Evolutionary conservation across 2,113 vertebrate genomes (phyloP), one percentile per base, ranked within the genome.

Genomic region (Takifugu bimaculatus): DNA sequence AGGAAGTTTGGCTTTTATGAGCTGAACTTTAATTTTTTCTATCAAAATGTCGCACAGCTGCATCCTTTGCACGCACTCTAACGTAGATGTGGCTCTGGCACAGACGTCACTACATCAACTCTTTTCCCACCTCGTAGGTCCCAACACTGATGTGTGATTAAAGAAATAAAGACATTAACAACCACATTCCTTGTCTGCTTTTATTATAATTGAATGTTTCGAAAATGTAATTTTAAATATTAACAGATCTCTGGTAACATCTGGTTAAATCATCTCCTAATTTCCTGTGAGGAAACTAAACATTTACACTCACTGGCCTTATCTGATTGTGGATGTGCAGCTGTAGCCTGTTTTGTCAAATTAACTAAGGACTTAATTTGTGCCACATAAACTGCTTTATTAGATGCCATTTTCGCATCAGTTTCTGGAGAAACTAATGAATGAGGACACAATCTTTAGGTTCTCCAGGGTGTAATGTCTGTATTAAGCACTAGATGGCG

Each of bases 91-190:
- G 10, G 12, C 44, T 45, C 44, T 13, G 44, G 12, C 13, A 45
- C 9, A 48, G 13, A 14, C n/a, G 12, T 48, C n/a, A 7, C 13
- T 15, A n/a, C 45, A 48, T 6, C 6, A 48, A 48, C 13, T 14
- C 6, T 48, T 48, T 48, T 48, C 45, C 42, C 45, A 48, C 48
- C 6, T 54, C 15, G 0, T 20, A 82, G 74, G 80, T 52, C 62
- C 57, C 1, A 28, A 29, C 43, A 48, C 5, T 57, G 60, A 42
- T 0, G 5, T 20, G 12, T 60, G 44, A 64, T 4, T 27, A 45
- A 72, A 1, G 0, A 56, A 85, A 85, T 83, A 80, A 87, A 80
- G 35, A 52, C 35, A 2, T 58, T 58, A 43, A 64, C 32, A 58
- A 14, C 14, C 63, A 0, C 28, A 43, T 1, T 27, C 14, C 58